Base-by-base conservation (phyloP, 2,797 vertebrate genomes). In the Vireo griseus region DNA sequence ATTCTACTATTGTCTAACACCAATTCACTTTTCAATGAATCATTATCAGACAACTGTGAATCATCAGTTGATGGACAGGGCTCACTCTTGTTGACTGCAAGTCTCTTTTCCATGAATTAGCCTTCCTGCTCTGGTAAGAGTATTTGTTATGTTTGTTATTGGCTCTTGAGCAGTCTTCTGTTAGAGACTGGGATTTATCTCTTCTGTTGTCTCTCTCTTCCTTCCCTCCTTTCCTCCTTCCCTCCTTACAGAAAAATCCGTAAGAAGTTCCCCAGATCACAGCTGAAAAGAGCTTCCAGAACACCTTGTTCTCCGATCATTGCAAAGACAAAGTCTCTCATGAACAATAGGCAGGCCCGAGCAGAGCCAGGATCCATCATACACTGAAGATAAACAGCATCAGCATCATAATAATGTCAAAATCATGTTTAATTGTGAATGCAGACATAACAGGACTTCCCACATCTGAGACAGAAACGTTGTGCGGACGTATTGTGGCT, bases 221-320 rank as follows among this genome's bases (percentile, higher is more conserved):
- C 72, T 94, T 62, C 48, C 66, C 61, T 95, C 47, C 31, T 88
- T 78, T 87, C 87, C 57, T 95, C 33, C 59, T 95, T 80, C 72
- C 81, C 77, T 89, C 58, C 77, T 54, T 97, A 26, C 96, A 99
- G 99, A 98, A 99, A 98, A 98, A 98, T 98, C 97, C 98, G 98
- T 88, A 98, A 98, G 97, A 97, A 98, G 98, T 98, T 99, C 97
- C 98, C 98, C 50, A 98, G 98, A 88, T 98, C 98, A 67, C 98
- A 99, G 97, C 98, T 99, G 97, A 98, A 98, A 98, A 98, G 98
- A 97, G 98, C 98, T 93, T 99, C 98, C 97, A 98, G 98, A 95
- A 98, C 98, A 96, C 98, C 98, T 52, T 99, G 98, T 75, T 98
- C 98, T 96, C 95, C 95, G 0, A 90, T 97, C 80, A 47, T 91